phyloP scores from a whole-genome alignment of 2,113 vertebrate genomes.

The Tetraodon nigroviridis region DNA sequence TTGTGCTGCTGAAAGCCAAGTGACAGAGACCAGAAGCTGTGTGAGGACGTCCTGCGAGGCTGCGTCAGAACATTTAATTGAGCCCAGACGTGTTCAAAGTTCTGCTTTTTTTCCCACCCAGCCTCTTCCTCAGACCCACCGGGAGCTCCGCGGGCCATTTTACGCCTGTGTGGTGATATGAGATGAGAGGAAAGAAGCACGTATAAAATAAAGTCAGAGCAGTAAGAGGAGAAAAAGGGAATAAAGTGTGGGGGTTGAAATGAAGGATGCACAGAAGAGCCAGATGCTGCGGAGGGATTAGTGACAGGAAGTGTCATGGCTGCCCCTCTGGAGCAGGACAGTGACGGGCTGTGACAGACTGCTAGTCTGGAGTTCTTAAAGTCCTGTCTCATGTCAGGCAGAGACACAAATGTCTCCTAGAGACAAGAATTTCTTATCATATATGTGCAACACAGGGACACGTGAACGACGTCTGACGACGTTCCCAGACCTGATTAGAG shows the following conservation, averaged over 20 bases:
- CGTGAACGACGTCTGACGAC: constrained; percentile 12
- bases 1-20: constrained; percentile 2
- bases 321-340: constrained; percentile 16
- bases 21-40: constrained; percentile 8
- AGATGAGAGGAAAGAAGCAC: constrained; percentile 16
- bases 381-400: constrained; percentile 25
- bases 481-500: not conserved
- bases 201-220: not conserved
- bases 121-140: constrained; percentile 8
- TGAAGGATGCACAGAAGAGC: not conserved
- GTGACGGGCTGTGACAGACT: constrained; percentile 43
- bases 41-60: constrained; percentile 9
- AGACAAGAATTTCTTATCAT: constrained; percentile 46
- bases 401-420: constrained; percentile 41
- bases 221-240: constrained; percentile 7
- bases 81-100: constrained; percentile 21
- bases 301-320: constrained; percentile 16
- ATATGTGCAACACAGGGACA: constrained; percentile 23
- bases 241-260: too few species aligned
- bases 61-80: constrained; percentile 29
- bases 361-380: constrained; percentile 37
- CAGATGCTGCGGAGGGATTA: constrained; percentile 9
- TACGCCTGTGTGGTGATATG: constrained; percentile 10
- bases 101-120: not conserved
- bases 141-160: constrained; percentile 16